Evolutionary conservation across 1,140 invertebrate species (phyloP), one percentile per base, ranked within the genome.

Genomic region (Caligus rogercresseyi): DNA sequence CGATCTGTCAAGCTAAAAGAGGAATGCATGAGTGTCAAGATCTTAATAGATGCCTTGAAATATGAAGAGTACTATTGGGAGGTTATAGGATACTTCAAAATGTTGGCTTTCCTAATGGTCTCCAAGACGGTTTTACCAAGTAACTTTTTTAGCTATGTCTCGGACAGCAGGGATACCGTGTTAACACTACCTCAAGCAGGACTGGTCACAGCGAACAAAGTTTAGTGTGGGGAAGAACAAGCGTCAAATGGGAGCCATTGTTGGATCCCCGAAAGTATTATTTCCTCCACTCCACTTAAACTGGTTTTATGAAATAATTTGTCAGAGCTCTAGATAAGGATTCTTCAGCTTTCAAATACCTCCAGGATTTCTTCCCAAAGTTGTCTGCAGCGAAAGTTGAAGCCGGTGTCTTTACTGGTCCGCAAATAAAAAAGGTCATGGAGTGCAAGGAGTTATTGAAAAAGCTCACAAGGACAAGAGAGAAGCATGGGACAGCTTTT

Each of bases 121-220:
- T 72, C 21, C 73, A 75, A 67, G 61, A 67, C 23, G 72, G 73
- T 14, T 76, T 69, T 66, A 76, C 71, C 52, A 76, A 77, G 63
- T 72, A 52, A 25, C 56, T 52, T 15, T 67, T 61, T 56, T 65
- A 65, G 25, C 54, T 67, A 13, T 67, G 66, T 56, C 25, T 67
- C 16, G 53, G 65, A 67, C 21, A 67, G 62, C 54, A 64, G 66
- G 24, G 64, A 19, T 52, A 51, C 1, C 7, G n/a, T 14, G 19
- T 56, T 25, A 62, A 18, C 64, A 67, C 25, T 67, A 67, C 57
- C 26, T 16, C 18, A 67, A 66, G 54, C 13, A 20, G n/a, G 65
- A 67, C 31, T 52, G 14, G 65, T 54, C 64, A 18, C n/a, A 23
- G 31, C 65, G 56, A 25, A 25, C 54, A 25, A 21, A 52, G 43